Evolutionary conservation across 1,140 invertebrate species (phyloP).

Genomic region (Lerema accius): DNA sequence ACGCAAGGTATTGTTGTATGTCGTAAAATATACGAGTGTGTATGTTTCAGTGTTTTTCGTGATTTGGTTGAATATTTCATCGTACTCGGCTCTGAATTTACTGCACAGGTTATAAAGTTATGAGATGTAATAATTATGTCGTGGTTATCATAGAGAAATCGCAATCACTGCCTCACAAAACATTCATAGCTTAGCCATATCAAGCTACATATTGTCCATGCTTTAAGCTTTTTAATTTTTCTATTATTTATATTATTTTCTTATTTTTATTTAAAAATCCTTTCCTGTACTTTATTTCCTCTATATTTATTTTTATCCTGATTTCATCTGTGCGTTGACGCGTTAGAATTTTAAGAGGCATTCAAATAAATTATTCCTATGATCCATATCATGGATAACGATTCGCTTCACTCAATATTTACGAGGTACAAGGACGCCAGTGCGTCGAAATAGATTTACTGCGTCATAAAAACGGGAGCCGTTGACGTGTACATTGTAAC

Average conservation of each 20-base stretch:
- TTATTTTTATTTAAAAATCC: conserved; percentile 60
- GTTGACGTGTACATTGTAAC: conserved; percentile 37
- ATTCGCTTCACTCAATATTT: conserved; percentile 36
- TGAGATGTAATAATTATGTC: conserved; percentile 29
- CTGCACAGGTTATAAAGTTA: conserved; percentile 34
- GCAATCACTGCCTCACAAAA: conserved; percentile 81
- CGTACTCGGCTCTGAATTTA: conserved; percentile 8
- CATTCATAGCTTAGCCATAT: conserved; percentile 80
- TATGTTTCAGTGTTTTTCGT: conserved; percentile 9
- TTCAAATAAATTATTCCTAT: conserved; percentile 38
- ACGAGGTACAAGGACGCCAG: conserved; percentile 36
- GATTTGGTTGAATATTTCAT: background rate
- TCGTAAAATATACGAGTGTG: background rate
- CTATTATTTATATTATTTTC: conserved; percentile 64
- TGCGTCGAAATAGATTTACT: conserved; percentile 51
- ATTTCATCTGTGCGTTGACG: conserved; percentile 46
- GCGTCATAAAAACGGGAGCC: conserved; percentile 41
- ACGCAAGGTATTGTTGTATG: background rate
- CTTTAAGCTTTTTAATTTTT: conserved; percentile 76
- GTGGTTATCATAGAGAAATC: conserved; percentile 57
- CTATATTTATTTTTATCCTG: conserved; percentile 51
- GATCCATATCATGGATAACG: conserved; percentile 42
- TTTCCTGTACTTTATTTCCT: conserved; percentile 62
- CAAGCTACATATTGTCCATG: conserved; percentile 75
- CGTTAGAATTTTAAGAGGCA: conserved; percentile 39